phyloP scores from a whole-genome alignment of 2,888 invertebrate genomes.

The Esperia sulphurella region DNA sequence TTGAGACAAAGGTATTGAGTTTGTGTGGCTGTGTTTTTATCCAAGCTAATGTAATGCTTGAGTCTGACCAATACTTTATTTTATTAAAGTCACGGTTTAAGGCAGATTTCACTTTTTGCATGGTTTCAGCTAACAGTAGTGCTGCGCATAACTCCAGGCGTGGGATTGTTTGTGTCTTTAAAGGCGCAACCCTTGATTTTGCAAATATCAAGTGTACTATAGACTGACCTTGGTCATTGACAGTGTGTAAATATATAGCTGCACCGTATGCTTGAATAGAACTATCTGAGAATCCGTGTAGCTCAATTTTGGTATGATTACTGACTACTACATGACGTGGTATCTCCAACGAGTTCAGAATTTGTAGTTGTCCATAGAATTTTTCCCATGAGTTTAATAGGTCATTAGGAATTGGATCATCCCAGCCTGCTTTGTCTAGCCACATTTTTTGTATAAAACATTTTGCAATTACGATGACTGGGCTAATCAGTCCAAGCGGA shows the following conservation, averaged over 20 bases:
- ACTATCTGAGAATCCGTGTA: constrained; percentile 12
- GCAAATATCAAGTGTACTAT: constrained; percentile 5
- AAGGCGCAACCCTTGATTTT: constrained; percentile 19
- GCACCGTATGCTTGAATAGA: constrained; percentile 3
- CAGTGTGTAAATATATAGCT: background rate
- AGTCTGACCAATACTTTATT: background rate
- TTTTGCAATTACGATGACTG: constrained; percentile 14
- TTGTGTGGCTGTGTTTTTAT: background rate
- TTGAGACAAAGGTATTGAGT: background rate
- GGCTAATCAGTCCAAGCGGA: constrained; percentile 22
- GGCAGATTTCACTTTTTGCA: too few species aligned
- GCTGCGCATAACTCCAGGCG: constrained; percentile 17
- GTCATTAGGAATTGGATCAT: constrained; percentile 12
- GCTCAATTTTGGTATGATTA: background rate
- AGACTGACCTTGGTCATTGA: background rate
- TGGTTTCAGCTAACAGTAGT: background rate
- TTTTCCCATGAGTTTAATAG: constrained; percentile 10
- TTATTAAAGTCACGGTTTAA: background rate
- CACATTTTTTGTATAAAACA: constrained; percentile 20
- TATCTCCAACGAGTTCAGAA: too few species aligned
- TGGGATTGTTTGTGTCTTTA: constrained; percentile 15
- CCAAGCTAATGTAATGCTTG: background rate
- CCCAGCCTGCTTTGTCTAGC: constrained; percentile 21
- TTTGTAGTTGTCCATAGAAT: background rate
- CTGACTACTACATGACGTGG: too few species aligned